phyloP scores from a whole-genome alignment of 1,140 invertebrate species.

The Listronotus bonariensis region DNA sequence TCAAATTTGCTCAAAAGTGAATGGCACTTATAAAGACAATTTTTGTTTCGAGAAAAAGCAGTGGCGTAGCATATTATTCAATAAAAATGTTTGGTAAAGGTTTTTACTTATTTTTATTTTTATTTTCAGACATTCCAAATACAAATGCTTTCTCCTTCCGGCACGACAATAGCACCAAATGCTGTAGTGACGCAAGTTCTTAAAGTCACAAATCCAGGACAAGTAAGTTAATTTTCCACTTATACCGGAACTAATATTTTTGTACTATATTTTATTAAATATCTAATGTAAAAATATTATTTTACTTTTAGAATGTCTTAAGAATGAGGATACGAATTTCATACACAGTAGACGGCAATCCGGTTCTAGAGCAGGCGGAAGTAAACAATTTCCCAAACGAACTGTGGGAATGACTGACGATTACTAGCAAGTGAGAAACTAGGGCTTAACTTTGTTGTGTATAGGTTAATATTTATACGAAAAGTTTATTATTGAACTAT shows the following conservation, averaged over 20 bases:
- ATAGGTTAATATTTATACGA: conserved; percentile 33
- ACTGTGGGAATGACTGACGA: conserved; percentile 68
- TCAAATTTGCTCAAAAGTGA: too few species aligned
- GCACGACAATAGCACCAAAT: conserved; percentile 77
- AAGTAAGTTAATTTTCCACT: conserved; percentile 62
- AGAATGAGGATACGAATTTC: conserved; percentile 89
- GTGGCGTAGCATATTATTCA: too few species aligned
- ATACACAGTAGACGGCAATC: conserved; percentile 76
- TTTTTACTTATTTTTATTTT: conserved; percentile 29
- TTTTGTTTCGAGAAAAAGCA: too few species aligned
- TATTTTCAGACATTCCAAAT: conserved; percentile 91
- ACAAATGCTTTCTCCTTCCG: conserved; percentile 92
- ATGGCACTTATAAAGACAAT: too few species aligned
- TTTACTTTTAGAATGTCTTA: conserved; percentile 71
- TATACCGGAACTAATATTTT: background rate
- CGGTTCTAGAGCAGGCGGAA: conserved; percentile 87
- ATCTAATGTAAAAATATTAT: too few species aligned
- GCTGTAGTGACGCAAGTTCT: conserved; percentile 89
- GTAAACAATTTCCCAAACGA: conserved; percentile 82
- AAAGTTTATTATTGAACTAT: conserved; percentile 34
- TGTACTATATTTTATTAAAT: too few species aligned
- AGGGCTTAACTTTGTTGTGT: conserved; percentile 31
- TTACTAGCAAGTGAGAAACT: conserved; percentile 4
- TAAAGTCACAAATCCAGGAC: conserved; percentile 85
- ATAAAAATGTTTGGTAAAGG: too few species aligned